These are phyloP conservation scores for Spodoptera picta DNA, from an alignment of 2,888 invertebrate genomes.

Conservation along the genomic window DNA sequence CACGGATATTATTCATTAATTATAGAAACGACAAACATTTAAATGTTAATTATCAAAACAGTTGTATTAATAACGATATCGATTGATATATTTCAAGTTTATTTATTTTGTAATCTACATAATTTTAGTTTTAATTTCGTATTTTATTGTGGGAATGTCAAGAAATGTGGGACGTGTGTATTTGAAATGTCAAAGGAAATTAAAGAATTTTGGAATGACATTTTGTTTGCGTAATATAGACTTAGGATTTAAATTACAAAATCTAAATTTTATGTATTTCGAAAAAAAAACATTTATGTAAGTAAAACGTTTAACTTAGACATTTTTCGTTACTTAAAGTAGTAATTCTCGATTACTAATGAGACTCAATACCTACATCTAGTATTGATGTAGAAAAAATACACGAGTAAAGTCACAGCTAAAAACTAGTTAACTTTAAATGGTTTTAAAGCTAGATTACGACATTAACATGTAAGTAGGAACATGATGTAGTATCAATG, in stretches of 20 bases:
- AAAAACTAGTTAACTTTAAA: constrained; percentile 19
- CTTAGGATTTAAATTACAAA: too few species aligned
- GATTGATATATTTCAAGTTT: constrained; percentile 35
- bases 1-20: constrained; percentile 27
- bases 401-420: too few species aligned
- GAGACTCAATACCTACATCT: too few species aligned
- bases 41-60: constrained; percentile 48
- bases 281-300: too few species aligned
- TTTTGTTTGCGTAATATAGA: too few species aligned
- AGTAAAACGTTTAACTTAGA: too few species aligned
- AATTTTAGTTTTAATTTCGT: constrained; percentile 36
- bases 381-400: too few species aligned
- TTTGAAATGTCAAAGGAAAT: constrained; percentile 1
- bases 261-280: too few species aligned
- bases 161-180: constrained; percentile 3
- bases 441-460: constrained; percentile 32
- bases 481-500: constrained; percentile 53
- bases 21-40: constrained; percentile 32
- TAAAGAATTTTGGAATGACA: too few species aligned
- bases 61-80: constrained; percentile 33
- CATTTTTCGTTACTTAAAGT: too few species aligned
- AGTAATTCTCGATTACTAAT: too few species aligned
- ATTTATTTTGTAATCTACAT: constrained; percentile 44
- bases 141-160: constrained; percentile 40
- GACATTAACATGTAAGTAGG: constrained; percentile 43